phyloP scores from a whole-genome alignment of 1,140 invertebrate species.

The Telenomus remus region DNA sequence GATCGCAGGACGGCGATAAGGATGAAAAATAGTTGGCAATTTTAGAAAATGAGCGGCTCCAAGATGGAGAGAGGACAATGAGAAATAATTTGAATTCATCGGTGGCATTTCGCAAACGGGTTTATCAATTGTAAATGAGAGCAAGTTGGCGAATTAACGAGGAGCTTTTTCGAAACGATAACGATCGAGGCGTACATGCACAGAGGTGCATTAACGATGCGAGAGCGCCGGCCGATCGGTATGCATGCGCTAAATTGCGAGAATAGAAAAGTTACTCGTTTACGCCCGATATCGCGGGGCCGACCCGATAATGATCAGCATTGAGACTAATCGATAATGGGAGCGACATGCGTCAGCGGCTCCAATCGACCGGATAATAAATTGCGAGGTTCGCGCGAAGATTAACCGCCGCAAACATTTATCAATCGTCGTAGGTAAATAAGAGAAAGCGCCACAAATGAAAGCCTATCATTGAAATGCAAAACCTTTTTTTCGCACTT shows the following conservation, averaged over 20 bases:
- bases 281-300: conserved; percentile 20
- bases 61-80: too few relatives aligned
- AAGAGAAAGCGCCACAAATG: conserved; percentile 48
- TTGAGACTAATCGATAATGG: conserved; percentile 58
- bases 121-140: conserved; percentile 36
- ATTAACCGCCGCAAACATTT: conserved; percentile 55
- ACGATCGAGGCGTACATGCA: conserved; percentile 28
- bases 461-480: conserved; percentile 33
- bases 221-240: conserved; percentile 11
- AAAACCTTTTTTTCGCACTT: conserved; percentile 28
- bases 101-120: too few relatives aligned
- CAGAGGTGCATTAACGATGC: conserved; percentile 44
- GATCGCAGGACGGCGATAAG: too few relatives aligned
- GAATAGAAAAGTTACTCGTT: conserved; percentile 23
- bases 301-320: conserved; percentile 50
- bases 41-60: too few relatives aligned
- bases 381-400: conserved; percentile 44
- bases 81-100: too few relatives aligned
- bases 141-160: conserved; percentile 9
- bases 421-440: conserved; percentile 57
- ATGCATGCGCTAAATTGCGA: conserved; percentile 32
- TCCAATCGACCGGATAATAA: conserved; percentile 58
- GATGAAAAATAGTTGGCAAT: too few relatives aligned
- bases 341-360: conserved; percentile 41
- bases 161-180: conserved; percentile 25